Conservation (phyloP, 1,140 invertebrate genomes). For the Heliconius congener region DNA sequence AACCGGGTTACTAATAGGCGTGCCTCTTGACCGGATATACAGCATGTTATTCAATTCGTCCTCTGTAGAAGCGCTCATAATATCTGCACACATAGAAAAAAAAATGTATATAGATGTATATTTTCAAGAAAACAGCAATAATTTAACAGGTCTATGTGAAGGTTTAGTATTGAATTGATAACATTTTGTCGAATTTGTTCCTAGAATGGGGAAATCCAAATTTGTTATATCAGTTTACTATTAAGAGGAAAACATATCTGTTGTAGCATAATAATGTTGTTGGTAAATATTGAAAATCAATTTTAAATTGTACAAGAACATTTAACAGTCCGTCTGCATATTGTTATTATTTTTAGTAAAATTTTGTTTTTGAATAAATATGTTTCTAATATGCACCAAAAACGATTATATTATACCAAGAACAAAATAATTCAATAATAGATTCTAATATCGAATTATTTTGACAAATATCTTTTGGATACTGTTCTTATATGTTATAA, state of each 20-base stretch:
- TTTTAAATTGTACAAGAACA: too few relatives aligned
- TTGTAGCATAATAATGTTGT: neutral
- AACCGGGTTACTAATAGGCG: slow-evolving; percentile 46
- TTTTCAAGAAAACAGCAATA: neutral
- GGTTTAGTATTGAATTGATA: neutral
- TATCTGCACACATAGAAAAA: slow-evolving; percentile 44
- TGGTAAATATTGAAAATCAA: neutral
- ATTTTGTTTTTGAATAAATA: too few relatives aligned
- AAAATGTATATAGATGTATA: neutral
- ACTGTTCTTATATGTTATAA: too few relatives aligned
- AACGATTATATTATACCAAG: too few relatives aligned
- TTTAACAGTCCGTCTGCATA: too few relatives aligned
- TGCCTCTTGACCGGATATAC: slow-evolving; percentile 49
- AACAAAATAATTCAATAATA: too few relatives aligned
- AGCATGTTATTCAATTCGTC: slow-evolving; percentile 55
- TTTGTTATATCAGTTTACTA: neutral
- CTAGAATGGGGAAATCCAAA: neutral
- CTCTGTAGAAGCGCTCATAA: slow-evolving; percentile 48
- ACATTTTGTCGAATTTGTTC: neutral
- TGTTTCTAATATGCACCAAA: too few relatives aligned
- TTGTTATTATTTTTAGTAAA: too few relatives aligned
- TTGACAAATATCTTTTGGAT: too few relatives aligned
- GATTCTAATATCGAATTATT: too few relatives aligned
- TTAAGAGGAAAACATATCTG: neutral
- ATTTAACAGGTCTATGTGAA: slow-evolving; percentile 1